Evolutionary conservation across 92 coral and sea anemone genomes (phyloP).

Genomic region (Paramuricea clavata): DNA sequence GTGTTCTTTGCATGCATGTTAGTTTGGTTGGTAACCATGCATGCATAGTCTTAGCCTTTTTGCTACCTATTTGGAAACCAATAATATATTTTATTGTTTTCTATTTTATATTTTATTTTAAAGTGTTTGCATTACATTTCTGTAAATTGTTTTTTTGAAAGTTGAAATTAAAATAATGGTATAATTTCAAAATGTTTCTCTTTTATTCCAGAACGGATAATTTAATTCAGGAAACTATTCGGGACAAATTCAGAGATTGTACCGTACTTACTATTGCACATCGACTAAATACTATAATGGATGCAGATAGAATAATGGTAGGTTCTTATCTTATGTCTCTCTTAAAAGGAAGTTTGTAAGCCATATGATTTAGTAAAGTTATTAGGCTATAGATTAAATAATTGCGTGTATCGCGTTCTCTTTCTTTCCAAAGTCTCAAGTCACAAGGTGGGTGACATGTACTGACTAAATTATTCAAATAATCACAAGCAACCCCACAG

Average conservation of each 20-base stretch:
- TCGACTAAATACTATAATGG: constrained; percentile 78
- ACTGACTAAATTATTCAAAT: too few species aligned
- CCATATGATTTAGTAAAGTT: neutral
- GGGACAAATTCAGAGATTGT: constrained; percentile 75
- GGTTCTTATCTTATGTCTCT: neutral
- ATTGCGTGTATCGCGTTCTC: too few species aligned
- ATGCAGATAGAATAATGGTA: constrained; percentile 85
- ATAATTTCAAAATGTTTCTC: neutral
- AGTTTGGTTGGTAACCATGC: too few species aligned
- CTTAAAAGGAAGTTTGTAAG: too few species aligned
- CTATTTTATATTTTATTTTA: too few species aligned
- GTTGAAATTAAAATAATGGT: neutral
- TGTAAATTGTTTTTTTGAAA: too few species aligned
- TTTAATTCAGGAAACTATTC: constrained; percentile 76
- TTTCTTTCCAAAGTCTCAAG: too few species aligned
- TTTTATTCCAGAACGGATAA: constrained; percentile 70
- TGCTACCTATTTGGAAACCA: too few species aligned
- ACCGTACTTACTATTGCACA: constrained; percentile 80
- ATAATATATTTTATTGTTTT: neutral
- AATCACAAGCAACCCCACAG: too few species aligned
- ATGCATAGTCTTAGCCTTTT: too few species aligned
- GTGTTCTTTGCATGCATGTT: too few species aligned
- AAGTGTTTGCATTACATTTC: neutral
- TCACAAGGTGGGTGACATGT: neutral
- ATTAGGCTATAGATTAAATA: neutral